A percentile compares a stretch with the other conserved stretches of the same genome.
Evolutionary conservation across 2,797 vertebrate species (phyloP).

Genomic region (Silurus aristotelis): DNA sequence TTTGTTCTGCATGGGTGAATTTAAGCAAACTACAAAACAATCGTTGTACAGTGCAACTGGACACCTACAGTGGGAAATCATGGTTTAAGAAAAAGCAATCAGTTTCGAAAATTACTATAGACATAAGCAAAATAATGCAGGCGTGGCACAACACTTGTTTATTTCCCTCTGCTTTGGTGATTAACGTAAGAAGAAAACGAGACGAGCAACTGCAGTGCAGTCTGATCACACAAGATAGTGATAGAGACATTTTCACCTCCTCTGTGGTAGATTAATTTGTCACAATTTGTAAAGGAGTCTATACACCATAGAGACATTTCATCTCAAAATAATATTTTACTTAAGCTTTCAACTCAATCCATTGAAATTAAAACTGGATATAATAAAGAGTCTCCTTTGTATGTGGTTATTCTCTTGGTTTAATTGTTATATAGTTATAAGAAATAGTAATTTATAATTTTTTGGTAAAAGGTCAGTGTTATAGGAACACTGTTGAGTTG

Average conservation of each 20-base stretch:
- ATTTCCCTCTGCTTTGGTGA: neutral
- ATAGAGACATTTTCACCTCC: neutral
- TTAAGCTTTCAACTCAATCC: neutral
- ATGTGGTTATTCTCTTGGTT: neutral
- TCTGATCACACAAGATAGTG: neutral
- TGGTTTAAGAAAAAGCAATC: neutral
- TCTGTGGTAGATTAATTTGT: neutral
- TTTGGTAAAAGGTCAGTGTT: neutral
- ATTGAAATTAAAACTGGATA: neutral
- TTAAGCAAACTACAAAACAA: constrained; percentile 3
- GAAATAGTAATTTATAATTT: neutral
- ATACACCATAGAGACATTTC: neutral
- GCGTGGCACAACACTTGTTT: neutral
- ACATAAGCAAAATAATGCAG: neutral
- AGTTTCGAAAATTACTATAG: neutral
- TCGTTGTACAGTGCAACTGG: neutral
- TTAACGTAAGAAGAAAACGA: neutral
- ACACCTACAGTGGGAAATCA: neutral
- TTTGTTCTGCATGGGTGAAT: neutral
- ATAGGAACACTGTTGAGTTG: neutral
- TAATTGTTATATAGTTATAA: neutral
- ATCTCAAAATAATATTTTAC: neutral
- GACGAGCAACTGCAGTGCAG: neutral
- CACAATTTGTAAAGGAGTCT: too few species aligned
- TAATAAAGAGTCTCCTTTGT: neutral